Conservation (phyloP, 1,140 invertebrate species). For the Nixonia krombeini region DNA sequence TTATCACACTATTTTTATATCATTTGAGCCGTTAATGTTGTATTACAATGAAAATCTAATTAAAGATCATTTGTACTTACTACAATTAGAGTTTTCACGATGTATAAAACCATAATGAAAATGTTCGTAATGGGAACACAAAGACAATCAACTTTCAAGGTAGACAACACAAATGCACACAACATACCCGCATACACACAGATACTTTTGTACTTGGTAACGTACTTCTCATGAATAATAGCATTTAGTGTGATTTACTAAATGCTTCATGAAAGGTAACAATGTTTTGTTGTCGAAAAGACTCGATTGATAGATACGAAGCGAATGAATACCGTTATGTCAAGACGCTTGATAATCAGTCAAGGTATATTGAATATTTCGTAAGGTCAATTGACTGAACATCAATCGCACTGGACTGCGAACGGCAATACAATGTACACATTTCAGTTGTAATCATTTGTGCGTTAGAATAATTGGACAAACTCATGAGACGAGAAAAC, state of each 20-base stretch:
- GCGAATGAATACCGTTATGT: constrained; percentile 19
- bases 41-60: no score
- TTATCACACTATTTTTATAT: no score
- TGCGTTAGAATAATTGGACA: neutral
- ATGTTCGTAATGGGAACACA: constrained; percentile 21
- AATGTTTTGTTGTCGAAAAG: neutral
- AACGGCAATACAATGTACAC: neutral
- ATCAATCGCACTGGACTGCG: neutral
- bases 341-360: constrained; percentile 1
- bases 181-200: constrained; percentile 2
- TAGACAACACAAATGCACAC: constrained; percentile 16
- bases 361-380: constrained; percentile 1
- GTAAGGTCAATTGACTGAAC: neutral
- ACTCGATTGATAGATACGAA: neutral
- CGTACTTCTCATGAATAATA: no score
- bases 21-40: no score
- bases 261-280: neutral
- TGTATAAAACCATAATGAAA: no score
- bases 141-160: constrained; percentile 28
- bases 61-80: no score
- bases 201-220: neutral
- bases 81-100: no score
- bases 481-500: neutral
- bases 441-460: neutral
- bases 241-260: no score